A percentile compares a stretch with the other conserved stretches of the same genome.
phyloP scores from a whole-genome alignment of 2,797 vertebrate genomes.

The Eupleurogrammus muticus region DNA sequence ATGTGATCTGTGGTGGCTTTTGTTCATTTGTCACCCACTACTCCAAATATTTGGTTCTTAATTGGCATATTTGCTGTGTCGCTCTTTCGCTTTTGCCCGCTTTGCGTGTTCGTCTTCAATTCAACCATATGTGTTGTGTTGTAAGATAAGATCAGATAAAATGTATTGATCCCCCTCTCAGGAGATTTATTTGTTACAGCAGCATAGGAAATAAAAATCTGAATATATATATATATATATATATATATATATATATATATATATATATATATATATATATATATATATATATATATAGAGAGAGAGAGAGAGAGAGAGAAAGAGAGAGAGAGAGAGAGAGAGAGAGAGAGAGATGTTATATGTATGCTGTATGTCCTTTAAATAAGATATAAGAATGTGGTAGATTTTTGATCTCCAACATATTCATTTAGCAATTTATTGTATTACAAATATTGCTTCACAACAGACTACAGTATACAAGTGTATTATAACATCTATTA shows the following conservation, averaged over 20 bases:
- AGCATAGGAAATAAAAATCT: no score
- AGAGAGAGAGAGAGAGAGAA: no score
- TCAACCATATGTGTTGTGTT: neutral
- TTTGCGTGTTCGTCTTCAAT: neutral
- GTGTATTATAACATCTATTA: neutral
- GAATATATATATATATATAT: no score
- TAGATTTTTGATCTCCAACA: neutral
- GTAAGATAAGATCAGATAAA: no score
- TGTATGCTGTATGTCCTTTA: neutral
- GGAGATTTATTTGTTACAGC: no score
- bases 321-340: no score
- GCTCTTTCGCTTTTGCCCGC: constrained; percentile 1
- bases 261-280: no score
- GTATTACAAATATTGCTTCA: neutral
- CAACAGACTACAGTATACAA: neutral
- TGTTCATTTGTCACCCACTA: constrained; percentile 61
- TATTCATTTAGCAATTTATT: neutral
- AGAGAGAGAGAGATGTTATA: no score
- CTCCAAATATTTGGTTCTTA: constrained; percentile 36
- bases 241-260: no score
- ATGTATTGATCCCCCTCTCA: no score
- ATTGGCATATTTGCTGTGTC: constrained; percentile 32
- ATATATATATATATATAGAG: no score
- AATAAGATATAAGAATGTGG: neutral
- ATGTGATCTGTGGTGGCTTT: constrained; percentile 80